Evolutionary conservation across 2,888 invertebrate species (phyloP), one percentile per base, ranked within the genome.

Genomic region (Frankliniella fusca): DNA sequence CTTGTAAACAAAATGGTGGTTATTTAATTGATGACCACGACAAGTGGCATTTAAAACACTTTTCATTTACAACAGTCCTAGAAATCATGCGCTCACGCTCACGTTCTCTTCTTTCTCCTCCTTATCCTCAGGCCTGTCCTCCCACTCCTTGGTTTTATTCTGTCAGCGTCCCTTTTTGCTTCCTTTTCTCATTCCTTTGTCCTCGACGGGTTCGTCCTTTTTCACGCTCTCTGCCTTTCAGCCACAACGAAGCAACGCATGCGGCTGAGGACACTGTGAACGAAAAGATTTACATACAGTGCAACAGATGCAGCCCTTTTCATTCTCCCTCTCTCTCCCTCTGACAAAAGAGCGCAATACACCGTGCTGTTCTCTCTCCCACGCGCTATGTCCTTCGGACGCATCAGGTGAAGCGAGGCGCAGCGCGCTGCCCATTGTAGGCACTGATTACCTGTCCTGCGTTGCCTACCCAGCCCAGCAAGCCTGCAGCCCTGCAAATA

Each of bases 241-340:
- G 70, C 70, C 23, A n/a, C 65, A 20, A 9, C 18, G 15, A 54
- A 18, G 54, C 54, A 54, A 54, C 54, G 54, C n/a, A 11, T 70
- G 70, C 70, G 11, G 70, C 70, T 70, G 70, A 70, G 70, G 11
- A 70, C n/a, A 20, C n/a, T 9, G 70, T 23, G n/a, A 70, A 20
- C 23, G 70, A 23, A 20, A 23, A 70, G n/a, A 70, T 70, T 70
- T 70, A 20, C 70, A 70, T 70, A 70, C 70, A 70, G 70, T 70
- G n/a, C 38, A 38, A 38, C 38, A 38, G 38, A 38, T 5, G 38
- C 38, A 38, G 38, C 38, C 38, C 38, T 38, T 38, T 38, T 38
- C 38, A 38, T 2, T 38, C 38, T 38, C 38, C 38, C 38, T 5
- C 38, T 38, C 38, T 38, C 38, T 38, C 38, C 38, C 2, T 3